phyloP scores from a whole-genome alignment of 2,888 invertebrate species.

The Apantesis nais region DNA sequence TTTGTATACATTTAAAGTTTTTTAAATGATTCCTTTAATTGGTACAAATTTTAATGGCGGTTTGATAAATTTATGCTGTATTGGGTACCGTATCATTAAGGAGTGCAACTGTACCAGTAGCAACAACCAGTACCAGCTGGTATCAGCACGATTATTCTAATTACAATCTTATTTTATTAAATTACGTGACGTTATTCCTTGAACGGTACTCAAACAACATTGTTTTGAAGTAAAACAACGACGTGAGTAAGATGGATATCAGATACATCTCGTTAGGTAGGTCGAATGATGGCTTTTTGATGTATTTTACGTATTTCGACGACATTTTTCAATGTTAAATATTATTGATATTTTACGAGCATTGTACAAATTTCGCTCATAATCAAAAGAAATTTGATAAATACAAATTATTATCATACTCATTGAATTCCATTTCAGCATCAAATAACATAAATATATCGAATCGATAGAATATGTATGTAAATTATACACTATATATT shows the following conservation, averaged over 20 bases:
- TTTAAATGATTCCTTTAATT: slow-evolving; percentile 29
- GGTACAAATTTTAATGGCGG: slow-evolving; percentile 43
- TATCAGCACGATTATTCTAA: slow-evolving; percentile 15
- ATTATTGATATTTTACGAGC: slow-evolving; percentile 44
- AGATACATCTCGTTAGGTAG: slow-evolving; percentile 34
- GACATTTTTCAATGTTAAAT: slow-evolving; percentile 63
- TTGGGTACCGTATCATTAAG: slow-evolving; percentile 22
- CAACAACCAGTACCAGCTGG: not conserved
- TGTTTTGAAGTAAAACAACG: slow-evolving; percentile 19
- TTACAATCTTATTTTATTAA: rapidly evolving
- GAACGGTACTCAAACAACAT: slow-evolving; percentile 26
- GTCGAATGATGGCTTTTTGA: slow-evolving; percentile 57
- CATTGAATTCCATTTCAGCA: not conserved
- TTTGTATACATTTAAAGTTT: slow-evolving; percentile 6
- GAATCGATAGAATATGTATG: too few relatives aligned
- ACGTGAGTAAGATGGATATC: slow-evolving; percentile 41
- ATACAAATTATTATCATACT: not conserved
- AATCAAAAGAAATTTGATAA: not conserved
- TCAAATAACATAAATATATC: too few relatives aligned
- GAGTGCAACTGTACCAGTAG: not conserved
- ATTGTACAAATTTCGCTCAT: slow-evolving; percentile 26
- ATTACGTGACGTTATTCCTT: slow-evolving; percentile 13
- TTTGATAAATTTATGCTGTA: slow-evolving; percentile 18
- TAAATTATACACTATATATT: too few relatives aligned
- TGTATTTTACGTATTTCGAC: slow-evolving; percentile 63